phyloP scores from a whole-genome alignment of 2,797 vertebrate species.

The Trachops cirrhosus region DNA sequence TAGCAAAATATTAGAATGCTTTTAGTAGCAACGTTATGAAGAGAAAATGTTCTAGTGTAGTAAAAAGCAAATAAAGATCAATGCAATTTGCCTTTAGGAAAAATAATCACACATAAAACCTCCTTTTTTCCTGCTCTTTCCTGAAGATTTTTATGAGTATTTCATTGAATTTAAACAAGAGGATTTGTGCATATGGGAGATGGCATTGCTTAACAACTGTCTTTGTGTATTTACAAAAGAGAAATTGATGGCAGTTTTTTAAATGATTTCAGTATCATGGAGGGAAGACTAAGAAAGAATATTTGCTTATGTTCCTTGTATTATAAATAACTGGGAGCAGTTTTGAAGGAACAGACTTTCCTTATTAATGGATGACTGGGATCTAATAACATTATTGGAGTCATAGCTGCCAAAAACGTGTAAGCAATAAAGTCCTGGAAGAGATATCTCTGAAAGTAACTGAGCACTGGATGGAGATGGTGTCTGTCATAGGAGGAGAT shows the following conservation, averaged over 20 bases:
- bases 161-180: slow-evolving; percentile 24
- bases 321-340: not conserved
- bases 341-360: not conserved
- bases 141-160: not conserved
- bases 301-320: not conserved
- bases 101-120: not conserved
- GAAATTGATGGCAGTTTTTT: not conserved
- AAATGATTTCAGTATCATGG: not conserved
- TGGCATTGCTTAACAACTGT: not conserved
- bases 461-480: not conserved
- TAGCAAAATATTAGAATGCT: not conserved
- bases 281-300: not conserved
- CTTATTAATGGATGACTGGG: not conserved
- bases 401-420: not conserved
- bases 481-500: not conserved
- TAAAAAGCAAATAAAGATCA: slow-evolving; percentile 27
- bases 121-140: not conserved
- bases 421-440: not conserved
- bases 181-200: not conserved
- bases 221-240: not conserved
- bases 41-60: not conserved
- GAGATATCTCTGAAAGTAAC: not conserved
- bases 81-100: slow-evolving; percentile 18
- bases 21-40: slow-evolving; percentile 3
- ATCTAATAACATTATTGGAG: not conserved